These are phyloP conservation scores for Trogon melanurus DNA, from an alignment of 2,113 vertebrate genomes.

Conservation along the genomic window DNA sequence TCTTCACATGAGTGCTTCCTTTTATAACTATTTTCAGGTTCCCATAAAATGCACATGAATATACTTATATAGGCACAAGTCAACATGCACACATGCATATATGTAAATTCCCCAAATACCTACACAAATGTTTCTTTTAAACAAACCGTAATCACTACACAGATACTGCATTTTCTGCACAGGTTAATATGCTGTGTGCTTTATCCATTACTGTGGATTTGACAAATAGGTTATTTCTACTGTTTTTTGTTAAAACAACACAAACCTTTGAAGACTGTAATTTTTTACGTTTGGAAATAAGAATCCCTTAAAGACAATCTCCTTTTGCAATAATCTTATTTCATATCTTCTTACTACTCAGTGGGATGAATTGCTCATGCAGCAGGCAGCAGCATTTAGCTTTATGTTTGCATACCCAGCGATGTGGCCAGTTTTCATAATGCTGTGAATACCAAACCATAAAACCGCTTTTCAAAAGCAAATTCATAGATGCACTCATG, in stretches of 20 bases:
- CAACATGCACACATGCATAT: neutral
- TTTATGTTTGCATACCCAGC: constrained; percentile 11
- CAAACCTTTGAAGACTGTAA: neutral
- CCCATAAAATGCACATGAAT: neutral
- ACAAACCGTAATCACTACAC: neutral
- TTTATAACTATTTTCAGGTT: neutral
- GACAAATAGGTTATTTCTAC: neutral
- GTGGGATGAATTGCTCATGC: constrained; percentile 27
- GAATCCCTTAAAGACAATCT: neutral
- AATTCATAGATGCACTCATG: constrained; percentile 71
- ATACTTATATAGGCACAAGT: neutral
- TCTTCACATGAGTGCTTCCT: neutral
- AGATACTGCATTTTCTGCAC: neutral
- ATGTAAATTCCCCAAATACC: neutral
- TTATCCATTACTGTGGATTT: neutral
- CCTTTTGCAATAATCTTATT: constrained; percentile 6
- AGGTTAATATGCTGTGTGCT: neutral
- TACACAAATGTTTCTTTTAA: neutral
- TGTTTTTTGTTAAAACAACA: neutral
- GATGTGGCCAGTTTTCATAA: constrained; percentile 45
- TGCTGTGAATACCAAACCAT: constrained; percentile 59
- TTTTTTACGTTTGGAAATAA: neutral
- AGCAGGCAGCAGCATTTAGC: constrained; percentile 21
- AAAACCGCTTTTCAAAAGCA: constrained; percentile 63
- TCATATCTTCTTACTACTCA: neutral